Percentiles rank a stretch among this genome's conserved stretches.
Evolutionary conservation across 2,113 vertebrate species (phyloP).

Genomic region (Hystrix cristata): DNA sequence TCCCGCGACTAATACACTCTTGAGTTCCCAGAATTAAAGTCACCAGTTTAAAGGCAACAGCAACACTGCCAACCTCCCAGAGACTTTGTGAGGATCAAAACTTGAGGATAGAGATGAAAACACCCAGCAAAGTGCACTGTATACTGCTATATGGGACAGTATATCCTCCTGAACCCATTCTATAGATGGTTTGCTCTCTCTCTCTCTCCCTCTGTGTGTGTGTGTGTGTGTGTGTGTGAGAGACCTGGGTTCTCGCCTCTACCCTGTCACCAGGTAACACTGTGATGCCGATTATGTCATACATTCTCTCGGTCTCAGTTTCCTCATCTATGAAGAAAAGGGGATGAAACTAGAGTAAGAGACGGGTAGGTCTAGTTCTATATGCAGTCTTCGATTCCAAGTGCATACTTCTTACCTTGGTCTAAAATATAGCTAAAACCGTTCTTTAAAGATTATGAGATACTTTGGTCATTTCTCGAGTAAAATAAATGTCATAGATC

Average conservation of each 20-base stretch:
- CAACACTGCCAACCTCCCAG: neutral
- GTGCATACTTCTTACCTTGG: neutral
- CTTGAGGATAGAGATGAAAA: neutral
- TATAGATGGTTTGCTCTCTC: neutral
- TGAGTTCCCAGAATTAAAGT: neutral
- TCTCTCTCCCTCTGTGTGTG: neutral
- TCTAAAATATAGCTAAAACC: neutral
- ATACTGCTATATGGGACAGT: neutral
- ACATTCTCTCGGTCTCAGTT: neutral
- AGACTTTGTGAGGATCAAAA: neutral
- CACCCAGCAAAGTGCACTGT: neutral
- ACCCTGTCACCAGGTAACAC: neutral
- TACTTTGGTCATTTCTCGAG: neutral
- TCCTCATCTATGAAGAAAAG: neutral
- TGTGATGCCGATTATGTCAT: neutral
- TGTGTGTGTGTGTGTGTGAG: neutral
- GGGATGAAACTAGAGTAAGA: neutral
- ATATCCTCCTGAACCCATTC: neutral
- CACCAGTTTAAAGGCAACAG: slow-evolving; percentile 49
- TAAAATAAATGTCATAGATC: slow-evolving; percentile 32
- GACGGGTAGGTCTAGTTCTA: neutral
- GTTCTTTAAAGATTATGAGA: neutral
- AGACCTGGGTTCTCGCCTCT: neutral
- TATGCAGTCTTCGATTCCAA: neutral
- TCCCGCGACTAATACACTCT: neutral